Evolutionary conservation across 1,140 invertebrate species (phyloP).

Genomic region (Chelonus insularis): DNA sequence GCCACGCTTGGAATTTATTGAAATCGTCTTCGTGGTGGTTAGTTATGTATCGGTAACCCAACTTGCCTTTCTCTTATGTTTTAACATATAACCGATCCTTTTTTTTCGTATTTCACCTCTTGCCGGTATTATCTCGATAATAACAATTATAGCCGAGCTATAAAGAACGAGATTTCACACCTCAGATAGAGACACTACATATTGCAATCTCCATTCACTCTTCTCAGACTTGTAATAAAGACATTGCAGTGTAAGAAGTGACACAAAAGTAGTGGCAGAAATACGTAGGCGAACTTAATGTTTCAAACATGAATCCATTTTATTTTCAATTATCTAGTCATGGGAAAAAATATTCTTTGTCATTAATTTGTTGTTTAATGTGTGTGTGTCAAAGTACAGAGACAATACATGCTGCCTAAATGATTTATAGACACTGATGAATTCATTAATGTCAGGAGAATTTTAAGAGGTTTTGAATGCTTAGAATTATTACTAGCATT

Average conservation of each 20-base stretch:
- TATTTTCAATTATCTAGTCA: too few relatives aligned
- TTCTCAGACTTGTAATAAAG: slow-evolving; percentile 28
- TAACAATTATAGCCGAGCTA: slow-evolving; percentile 35
- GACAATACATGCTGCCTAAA: too few relatives aligned
- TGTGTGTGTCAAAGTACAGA: too few relatives aligned
- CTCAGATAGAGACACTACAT: slow-evolving; percentile 33
- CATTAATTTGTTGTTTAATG: too few relatives aligned
- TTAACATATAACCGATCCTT: slow-evolving; percentile 4
- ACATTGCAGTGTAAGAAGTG: slow-evolving; percentile 4
- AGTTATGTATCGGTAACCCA: slow-evolving; percentile 20
- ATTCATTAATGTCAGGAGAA: too few relatives aligned
- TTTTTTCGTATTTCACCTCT: neutral
- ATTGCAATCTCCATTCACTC: slow-evolving; percentile 21
- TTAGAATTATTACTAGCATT: too few relatives aligned
- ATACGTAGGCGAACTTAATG: too few relatives aligned
- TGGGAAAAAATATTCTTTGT: too few relatives aligned
- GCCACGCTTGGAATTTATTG: slow-evolving; percentile 35
- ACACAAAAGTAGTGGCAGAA: too few relatives aligned
- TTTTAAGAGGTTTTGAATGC: too few relatives aligned
- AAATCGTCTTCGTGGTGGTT: slow-evolving; percentile 36
- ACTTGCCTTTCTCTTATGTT: neutral
- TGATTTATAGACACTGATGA: too few relatives aligned
- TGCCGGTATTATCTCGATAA: slow-evolving; percentile 36
- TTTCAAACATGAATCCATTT: too few relatives aligned
- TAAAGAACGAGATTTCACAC: slow-evolving; percentile 34